These are phyloP conservation scores for Chromobotia macracanthus DNA, from an alignment of 2,797 vertebrate genomes.

Conservation along the genomic window DNA sequence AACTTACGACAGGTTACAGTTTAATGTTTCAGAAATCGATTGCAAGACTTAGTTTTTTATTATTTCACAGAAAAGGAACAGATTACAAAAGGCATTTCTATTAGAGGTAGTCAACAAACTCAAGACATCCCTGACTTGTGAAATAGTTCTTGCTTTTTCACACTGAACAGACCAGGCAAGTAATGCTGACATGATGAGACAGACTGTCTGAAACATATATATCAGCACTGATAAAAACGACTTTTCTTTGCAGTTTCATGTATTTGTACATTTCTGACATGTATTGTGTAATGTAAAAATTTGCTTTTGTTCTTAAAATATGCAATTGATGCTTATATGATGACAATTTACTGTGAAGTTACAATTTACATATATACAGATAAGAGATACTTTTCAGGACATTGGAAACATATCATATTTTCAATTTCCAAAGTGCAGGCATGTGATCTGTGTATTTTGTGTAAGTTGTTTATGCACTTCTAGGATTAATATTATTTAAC, in stretches of 20 bases:
- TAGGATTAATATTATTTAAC: conserved; percentile 51
- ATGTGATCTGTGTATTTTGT: conserved; percentile 66
- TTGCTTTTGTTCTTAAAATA: conserved; percentile 51
- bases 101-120: not conserved
- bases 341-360: conserved; percentile 50
- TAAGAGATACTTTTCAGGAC: conserved; percentile 49
- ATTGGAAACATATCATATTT: conserved; percentile 57
- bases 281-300: conserved; percentile 49
- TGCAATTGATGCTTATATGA: conserved; percentile 54
- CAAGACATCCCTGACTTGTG: not conserved
- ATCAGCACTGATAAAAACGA: not conserved
- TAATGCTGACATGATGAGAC: not conserved
- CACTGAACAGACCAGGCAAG: not conserved
- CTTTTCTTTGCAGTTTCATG: conserved; percentile 48
- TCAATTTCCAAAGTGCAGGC: conserved; percentile 62
- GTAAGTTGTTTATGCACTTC: conserved; percentile 73
- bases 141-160: not conserved
- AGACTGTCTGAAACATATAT: not conserved
- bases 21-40: not conserved
- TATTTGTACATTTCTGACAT: conserved; percentile 40
- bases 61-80: not conserved
- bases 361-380: conserved; percentile 19
- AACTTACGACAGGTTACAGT: not conserved
- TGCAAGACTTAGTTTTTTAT: not conserved
- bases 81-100: not conserved